Base-by-base conservation (phyloP, 2,113 vertebrate genomes). In the Bubalus kerabau region DNA sequence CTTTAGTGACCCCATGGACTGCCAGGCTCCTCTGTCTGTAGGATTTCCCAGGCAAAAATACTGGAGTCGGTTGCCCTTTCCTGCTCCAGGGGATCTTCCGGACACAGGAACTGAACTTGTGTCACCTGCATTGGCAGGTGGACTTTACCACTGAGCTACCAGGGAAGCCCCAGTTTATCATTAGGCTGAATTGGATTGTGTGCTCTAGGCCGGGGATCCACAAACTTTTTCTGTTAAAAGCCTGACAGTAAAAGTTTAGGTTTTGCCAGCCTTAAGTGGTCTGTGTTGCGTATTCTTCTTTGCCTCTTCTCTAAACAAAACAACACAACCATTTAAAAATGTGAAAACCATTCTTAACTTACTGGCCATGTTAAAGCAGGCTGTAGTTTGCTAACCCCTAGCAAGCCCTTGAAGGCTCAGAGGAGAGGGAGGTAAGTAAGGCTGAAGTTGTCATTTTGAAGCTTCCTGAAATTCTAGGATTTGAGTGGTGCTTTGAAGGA, bases 401-500 rank as follows among this genome's bases (percentile, higher is more conserved):
- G 7, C 81, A 92, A 85, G 21, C 26, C 14, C 36, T 19, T 71
- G 90, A 94, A 94, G 40, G 28, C 52, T 97, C 40, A 90, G 30
- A 96, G 28, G 50, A 92, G 19, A 56, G 23, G 56, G 9, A 94
- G 23, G 32, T 87, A 36, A 95, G 14, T 94, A 54, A 93, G 56
- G 21, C 46, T 92, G 24, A 94, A 93, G 46, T 92, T 30, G 74
- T 94, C 28, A 48, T 87, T 95, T 95, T 92, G 94, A 80, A 94
- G 56, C 24, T 91, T 87, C 62, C 60, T 95, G 83, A 95, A 96
- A 98, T 62, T 95, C 71, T 97, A 56, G 30, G 8, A 87, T 94
- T 96, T 97, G 67, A 95, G 57, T 84, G 57, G 40, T 97, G 50
- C 43, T 97, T 90, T 84, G 57, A 92, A 97, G 62, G 14, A 62